phyloP scores from a whole-genome alignment of 35 echinoderm and acorn worm genomes.

The Apostichopus californicus region DNA sequence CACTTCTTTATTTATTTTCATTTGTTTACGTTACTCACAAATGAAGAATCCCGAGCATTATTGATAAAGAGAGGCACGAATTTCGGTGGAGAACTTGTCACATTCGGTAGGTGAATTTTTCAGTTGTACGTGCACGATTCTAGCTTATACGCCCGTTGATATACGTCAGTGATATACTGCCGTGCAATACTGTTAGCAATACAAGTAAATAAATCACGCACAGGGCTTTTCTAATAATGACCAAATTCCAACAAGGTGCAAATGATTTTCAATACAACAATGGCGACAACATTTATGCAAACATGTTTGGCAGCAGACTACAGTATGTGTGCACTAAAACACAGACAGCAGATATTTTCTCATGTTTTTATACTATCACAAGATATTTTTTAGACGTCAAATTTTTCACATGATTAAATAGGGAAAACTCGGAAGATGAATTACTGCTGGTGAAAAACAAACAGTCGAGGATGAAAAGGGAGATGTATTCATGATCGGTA shows the following conservation, averaged over 20 bases:
- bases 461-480: not conserved
- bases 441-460: not conserved
- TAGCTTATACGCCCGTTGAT: not conserved
- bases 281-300: not conserved
- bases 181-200: not conserved
- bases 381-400: not conserved
- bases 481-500: not conserved
- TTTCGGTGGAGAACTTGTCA: not conserved
- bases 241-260: not conserved
- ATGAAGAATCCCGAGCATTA: not conserved
- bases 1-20: not conserved
- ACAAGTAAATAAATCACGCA: not conserved
- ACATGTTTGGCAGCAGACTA: not conserved
- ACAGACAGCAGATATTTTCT: not conserved
- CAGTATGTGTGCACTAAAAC: not conserved
- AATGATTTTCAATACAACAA: not conserved
- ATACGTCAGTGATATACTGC: not conserved
- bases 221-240: not conserved
- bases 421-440: not conserved
- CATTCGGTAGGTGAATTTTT: not conserved
- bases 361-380: not conserved
- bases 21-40: constrained; percentile 15
- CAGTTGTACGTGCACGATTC: too few species aligned
- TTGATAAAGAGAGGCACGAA: not conserved
- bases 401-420: not conserved